Evolutionary conservation across 64 coral and sea anemone species (phyloP).

Genomic region (Montipora sp.): DNA sequence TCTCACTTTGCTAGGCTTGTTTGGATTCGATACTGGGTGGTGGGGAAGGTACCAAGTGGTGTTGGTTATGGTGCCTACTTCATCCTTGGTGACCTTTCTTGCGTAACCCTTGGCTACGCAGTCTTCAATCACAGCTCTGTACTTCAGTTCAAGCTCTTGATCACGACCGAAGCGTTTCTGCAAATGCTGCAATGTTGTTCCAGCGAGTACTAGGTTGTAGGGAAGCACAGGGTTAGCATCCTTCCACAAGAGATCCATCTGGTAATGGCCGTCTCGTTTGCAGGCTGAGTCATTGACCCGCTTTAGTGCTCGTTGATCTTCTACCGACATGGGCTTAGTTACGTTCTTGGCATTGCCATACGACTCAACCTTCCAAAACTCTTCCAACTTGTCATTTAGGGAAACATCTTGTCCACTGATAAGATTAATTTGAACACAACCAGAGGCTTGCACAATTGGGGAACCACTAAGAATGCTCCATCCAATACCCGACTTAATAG

Average conservation of each 20-base stretch:
- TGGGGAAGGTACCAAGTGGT: slow-evolving; percentile 30
- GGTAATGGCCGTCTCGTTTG: slow-evolving; percentile 15
- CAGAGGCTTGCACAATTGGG: background rate
- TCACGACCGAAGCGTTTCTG: slow-evolving; percentile 37
- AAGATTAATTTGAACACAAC: background rate
- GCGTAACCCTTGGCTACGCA: slow-evolving; percentile 33
- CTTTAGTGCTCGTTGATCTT: slow-evolving; percentile 49
- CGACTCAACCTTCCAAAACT: slow-evolving; percentile 37
- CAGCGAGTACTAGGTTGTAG: slow-evolving; percentile 41
- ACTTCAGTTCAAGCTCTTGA: slow-evolving; percentile 25
- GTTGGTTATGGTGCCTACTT: slow-evolving; percentile 3
- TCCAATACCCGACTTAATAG: slow-evolving; percentile 56
- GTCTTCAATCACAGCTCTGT: slow-evolving; percentile 48
- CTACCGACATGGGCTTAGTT: slow-evolving; percentile 27
- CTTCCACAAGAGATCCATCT: slow-evolving; percentile 63
- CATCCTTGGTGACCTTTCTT: slow-evolving; percentile 45
- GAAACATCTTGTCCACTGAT: slow-evolving; percentile 5
- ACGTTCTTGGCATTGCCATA: background rate
- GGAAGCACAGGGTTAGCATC: slow-evolving; percentile 11
- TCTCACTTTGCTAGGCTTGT: slow-evolving; percentile 18
- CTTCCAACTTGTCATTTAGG: background rate
- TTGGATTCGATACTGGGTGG: slow-evolving; percentile 23
- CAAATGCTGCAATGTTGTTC: slow-evolving; percentile 26
- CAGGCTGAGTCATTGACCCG: slow-evolving; percentile 16
- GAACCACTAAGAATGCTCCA: slow-evolving; percentile 60